Conservation (phyloP, 2,797 vertebrate genomes). For the Podarcis lilfordi region DNA sequence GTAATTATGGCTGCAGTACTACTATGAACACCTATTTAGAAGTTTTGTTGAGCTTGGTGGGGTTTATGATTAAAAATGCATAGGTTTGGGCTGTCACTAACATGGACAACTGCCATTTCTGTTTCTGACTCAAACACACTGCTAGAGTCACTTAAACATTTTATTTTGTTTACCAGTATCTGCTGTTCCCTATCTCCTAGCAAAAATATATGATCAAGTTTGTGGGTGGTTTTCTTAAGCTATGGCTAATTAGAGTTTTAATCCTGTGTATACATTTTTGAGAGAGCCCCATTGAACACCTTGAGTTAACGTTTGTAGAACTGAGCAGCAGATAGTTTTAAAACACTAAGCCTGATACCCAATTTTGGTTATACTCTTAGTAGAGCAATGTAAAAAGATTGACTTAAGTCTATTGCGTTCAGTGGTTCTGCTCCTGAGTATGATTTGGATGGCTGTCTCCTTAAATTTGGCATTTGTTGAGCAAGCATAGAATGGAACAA, state of each 20-base stretch:
- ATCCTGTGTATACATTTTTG: neutral
- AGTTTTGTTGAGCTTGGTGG: neutral
- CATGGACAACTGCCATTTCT: neutral
- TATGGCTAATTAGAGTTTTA: neutral
- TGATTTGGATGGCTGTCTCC: neutral
- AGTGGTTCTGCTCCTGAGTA: no score
- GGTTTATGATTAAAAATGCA: neutral
- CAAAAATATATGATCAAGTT: neutral
- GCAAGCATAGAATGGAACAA: neutral
- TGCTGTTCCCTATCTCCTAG: neutral
- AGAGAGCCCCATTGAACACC: neutral
- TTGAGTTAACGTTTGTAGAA: neutral
- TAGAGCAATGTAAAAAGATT: neutral
- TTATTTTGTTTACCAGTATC: neutral
- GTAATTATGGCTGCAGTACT: neutral
- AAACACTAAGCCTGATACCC: neutral
- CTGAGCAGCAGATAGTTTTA: neutral
- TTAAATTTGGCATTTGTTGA: neutral
- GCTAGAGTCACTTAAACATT: neutral
- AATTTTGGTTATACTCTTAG: neutral
- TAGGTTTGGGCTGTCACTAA: neutral
- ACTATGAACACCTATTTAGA: neutral
- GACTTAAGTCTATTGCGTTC: no score
- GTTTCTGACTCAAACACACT: neutral
- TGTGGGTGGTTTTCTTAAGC: neutral